phyloP scores from a whole-genome alignment of 2,797 vertebrate species.

The Myotis findleyi region DNA sequence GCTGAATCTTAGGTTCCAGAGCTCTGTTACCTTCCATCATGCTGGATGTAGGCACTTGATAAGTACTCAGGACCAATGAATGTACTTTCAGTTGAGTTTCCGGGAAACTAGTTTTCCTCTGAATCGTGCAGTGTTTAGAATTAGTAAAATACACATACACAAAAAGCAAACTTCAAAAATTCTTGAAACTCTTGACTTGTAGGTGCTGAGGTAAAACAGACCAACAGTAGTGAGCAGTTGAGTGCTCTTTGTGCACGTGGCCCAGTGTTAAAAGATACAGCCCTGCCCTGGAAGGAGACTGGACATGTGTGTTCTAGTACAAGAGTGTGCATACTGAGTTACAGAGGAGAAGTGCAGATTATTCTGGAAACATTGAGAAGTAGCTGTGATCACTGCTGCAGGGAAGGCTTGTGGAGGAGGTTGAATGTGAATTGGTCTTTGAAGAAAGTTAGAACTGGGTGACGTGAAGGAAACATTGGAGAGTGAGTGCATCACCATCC shows the following conservation, averaged over 20 bases:
- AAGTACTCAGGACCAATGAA: background rate
- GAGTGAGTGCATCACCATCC: background rate
- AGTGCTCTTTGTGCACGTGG: background rate
- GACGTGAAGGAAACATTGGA: background rate
- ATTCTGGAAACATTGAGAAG: slow-evolving; percentile 3
- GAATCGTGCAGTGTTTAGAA: background rate
- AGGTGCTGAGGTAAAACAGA: background rate
- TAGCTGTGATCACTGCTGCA: background rate
- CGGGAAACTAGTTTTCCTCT: slow-evolving; percentile 13
- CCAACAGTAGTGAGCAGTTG: background rate
- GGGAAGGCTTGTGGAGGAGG: background rate
- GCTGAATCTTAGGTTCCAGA: background rate
- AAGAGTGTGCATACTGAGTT: background rate
- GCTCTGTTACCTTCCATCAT: background rate
- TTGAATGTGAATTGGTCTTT: background rate
- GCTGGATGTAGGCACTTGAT: background rate
- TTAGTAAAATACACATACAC: slow-evolving; percentile 16
- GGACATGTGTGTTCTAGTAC: background rate
- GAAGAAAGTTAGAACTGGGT: slow-evolving; percentile 13
- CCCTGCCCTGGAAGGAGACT: background rate
- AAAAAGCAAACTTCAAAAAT: background rate
- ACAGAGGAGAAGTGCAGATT: background rate
- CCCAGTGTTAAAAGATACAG: background rate
- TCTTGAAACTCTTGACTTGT: background rate
- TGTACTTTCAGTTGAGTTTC: background rate